Evolutionary conservation across 1,140 invertebrate genomes (phyloP).

Genomic region (Heliconius nattereri): DNA sequence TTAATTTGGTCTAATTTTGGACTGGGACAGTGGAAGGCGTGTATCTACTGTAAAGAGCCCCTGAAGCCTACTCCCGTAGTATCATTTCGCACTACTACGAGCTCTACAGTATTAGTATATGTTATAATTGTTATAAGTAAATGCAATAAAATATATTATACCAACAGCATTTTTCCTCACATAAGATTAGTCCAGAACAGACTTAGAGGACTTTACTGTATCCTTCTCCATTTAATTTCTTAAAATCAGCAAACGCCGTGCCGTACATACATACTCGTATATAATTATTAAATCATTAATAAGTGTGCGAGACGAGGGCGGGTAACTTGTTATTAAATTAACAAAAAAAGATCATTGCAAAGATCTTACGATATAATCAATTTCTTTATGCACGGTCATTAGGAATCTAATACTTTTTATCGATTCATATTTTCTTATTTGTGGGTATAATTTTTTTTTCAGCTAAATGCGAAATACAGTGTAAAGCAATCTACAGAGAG

Average conservation of each 20-base stretch:
- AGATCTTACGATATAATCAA: neutral
- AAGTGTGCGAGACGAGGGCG: neutral
- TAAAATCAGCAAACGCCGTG: neutral
- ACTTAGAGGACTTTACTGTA: too few species aligned
- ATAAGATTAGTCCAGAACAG: too few species aligned
- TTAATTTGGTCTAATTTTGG: too few species aligned
- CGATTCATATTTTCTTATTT: neutral
- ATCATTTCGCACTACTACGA: too few species aligned
- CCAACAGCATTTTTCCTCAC: too few species aligned
- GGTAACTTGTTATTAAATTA: neutral
- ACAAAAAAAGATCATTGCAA: neutral
- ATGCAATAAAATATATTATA: too few species aligned
- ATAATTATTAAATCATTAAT: slow-evolving; percentile 13
- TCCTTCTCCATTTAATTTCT: neutral
- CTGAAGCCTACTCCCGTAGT: too few species aligned
- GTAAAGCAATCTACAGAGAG: too few species aligned
- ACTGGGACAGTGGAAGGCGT: too few species aligned
- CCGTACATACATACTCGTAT: neutral
- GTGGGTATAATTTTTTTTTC: neutral
- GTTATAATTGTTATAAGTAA: too few species aligned
- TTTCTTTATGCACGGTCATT: slow-evolving; percentile 1
- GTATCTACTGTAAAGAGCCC: too few species aligned
- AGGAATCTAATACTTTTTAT: neutral
- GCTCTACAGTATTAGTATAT: too few species aligned
- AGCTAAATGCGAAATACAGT: neutral